Percentiles rank a stretch among this genome's conserved stretches.
Evolutionary conservation across 2,888 invertebrate genomes (phyloP).

Genomic region (Trissolcus brochymenae): DNA sequence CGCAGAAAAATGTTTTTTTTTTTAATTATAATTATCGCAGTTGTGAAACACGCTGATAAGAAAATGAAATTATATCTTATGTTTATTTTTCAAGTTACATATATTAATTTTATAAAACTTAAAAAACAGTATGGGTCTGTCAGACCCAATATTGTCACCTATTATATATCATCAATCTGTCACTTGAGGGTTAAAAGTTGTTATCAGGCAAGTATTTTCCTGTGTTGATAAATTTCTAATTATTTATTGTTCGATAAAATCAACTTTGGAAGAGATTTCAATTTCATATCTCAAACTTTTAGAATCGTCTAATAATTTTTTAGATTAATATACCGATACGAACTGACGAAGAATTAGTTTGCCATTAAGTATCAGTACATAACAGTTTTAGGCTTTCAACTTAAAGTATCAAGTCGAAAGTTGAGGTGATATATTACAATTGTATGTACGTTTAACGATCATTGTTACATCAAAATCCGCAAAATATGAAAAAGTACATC

Average conservation of each 20-base stretch:
- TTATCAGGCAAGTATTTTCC: background rate
- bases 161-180: no score
- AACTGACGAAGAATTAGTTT: background rate
- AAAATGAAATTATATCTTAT: no score
- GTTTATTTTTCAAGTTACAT: no score
- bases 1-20: no score
- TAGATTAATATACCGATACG: conserved; percentile 7
- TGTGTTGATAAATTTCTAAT: no score
- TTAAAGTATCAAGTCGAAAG: conserved; percentile 16
- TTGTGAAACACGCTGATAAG: no score
- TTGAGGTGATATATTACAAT: conserved; percentile 21
- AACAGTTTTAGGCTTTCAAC: conserved; percentile 34
- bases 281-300: conserved; percentile 4
- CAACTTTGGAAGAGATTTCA: background rate
- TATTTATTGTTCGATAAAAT: background rate
- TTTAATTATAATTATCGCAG: no score
- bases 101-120: no score
- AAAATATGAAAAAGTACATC: conserved; percentile 45
- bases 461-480: conserved; percentile 21
- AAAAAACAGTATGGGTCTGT: no score
- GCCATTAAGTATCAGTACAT: conserved; percentile 20
- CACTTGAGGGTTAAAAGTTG: no score
- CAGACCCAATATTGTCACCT: no score
- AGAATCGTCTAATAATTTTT: background rate
- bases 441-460: conserved; percentile 11